A percentile compares a stretch with the other conserved stretches of the same genome.
These are phyloP conservation scores for Vulpes vulpes DNA, from an alignment of 2,113 vertebrate species.

Conservation along the genomic window DNA sequence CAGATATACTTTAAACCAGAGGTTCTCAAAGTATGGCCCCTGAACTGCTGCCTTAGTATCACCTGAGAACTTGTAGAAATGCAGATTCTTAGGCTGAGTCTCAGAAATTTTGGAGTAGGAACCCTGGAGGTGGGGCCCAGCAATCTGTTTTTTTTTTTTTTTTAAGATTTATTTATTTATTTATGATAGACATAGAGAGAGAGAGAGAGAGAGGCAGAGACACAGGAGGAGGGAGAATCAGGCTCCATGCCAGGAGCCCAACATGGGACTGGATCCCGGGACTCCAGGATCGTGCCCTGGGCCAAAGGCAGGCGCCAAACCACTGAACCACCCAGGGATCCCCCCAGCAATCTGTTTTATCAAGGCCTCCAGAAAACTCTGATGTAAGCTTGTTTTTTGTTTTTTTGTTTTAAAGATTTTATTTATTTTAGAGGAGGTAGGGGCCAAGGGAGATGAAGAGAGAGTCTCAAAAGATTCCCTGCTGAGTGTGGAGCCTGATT, in stretches of 20 bases:
- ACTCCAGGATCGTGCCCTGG: no score
- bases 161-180: no score
- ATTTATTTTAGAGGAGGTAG: background rate
- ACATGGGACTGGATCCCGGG: no score
- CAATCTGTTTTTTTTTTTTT: background rate
- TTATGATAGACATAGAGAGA: no score
- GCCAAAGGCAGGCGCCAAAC: no score
- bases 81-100: background rate
- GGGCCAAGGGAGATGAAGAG: background rate
- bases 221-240: no score
- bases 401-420: background rate
- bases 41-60: background rate
- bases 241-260: no score
- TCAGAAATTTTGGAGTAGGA: background rate
- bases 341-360: background rate
- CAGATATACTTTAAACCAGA: background rate
- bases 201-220: no score
- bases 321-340: no score
- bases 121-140: background rate
- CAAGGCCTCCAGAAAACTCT: background rate
- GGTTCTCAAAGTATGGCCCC: background rate
- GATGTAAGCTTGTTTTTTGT: background rate
- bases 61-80: background rate
- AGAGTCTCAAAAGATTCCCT: background rate
- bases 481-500: background rate